Evolutionary conservation across 1,140 invertebrate species (phyloP).

Genomic region (Aphaenogaster ashmeadi): DNA sequence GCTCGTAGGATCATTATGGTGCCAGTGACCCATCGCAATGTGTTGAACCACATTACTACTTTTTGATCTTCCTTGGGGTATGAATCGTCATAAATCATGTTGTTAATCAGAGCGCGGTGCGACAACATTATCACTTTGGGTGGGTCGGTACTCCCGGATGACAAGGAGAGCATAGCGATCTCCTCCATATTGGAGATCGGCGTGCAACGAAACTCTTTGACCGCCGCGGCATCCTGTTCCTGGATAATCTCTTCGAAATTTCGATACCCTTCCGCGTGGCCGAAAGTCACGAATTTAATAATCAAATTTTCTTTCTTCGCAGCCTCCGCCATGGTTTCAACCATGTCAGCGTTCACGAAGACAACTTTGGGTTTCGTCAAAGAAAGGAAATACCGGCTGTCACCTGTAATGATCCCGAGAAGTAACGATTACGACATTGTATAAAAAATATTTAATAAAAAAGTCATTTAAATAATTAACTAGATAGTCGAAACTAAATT

Average conservation of each 20-base stretch:
- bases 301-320: constrained; percentile 41
- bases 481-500: neutral
- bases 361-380: constrained; percentile 63
- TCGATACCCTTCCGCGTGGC: neutral
- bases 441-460: neutral
- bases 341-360: constrained; percentile 59
- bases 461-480: neutral
- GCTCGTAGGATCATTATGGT: constrained; percentile 53
- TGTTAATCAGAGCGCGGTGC: constrained; percentile 81
- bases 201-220: constrained; percentile 46
- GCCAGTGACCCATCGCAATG: constrained; percentile 76
- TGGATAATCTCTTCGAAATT: neutral
- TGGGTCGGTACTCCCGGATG: constrained; percentile 92
- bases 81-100: neutral
- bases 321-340: constrained; percentile 4
- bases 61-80: neutral
- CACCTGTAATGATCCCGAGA: constrained; percentile 5
- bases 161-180: constrained; percentile 82
- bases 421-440: neutral
- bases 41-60: constrained; percentile 68
- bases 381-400: constrained; percentile 41
- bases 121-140: constrained; percentile 92
- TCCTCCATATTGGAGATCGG: constrained; percentile 42
- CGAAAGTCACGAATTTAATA: neutral
- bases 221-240: neutral